Conservation (phyloP, 2,113 vertebrate genomes). For the Mandrillus leucophaeus region DNA sequence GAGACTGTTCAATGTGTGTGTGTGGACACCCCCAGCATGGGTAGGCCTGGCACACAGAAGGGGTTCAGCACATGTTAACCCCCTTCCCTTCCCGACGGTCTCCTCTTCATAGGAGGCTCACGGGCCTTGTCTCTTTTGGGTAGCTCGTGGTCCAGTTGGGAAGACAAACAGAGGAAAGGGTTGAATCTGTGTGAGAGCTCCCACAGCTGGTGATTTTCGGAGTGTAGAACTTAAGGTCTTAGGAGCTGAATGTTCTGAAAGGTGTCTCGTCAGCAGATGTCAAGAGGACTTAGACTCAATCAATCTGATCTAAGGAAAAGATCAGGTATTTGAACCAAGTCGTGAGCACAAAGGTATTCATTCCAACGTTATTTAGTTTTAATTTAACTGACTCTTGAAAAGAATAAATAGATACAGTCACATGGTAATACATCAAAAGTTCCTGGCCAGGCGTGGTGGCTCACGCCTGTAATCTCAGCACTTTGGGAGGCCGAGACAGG, state of each 20-base stretch:
- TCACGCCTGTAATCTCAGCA: no score
- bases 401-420: background rate
- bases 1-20: background rate
- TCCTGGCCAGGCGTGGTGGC: no score
- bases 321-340: background rate
- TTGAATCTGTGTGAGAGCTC: background rate
- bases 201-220: background rate
- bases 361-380: slow-evolving; percentile 25
- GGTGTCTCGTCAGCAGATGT: background rate
- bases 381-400: slow-evolving; percentile 3
- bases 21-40: background rate
- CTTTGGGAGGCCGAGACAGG: no score
- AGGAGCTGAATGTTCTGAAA: background rate
- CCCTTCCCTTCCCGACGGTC: background rate
- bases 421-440: background rate
- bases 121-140: background rate
- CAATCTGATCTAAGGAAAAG: slow-evolving; percentile 25
- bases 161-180: background rate
- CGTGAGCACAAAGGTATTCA: background rate
- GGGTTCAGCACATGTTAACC: rapidly evolving
- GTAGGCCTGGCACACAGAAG: background rate
- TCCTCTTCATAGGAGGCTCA: background rate
- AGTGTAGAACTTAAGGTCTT: background rate
- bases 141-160: background rate
- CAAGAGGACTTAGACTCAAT: background rate